Base-by-base conservation (phyloP, 2,888 invertebrate species). In the Alsophila aescularia region DNA sequence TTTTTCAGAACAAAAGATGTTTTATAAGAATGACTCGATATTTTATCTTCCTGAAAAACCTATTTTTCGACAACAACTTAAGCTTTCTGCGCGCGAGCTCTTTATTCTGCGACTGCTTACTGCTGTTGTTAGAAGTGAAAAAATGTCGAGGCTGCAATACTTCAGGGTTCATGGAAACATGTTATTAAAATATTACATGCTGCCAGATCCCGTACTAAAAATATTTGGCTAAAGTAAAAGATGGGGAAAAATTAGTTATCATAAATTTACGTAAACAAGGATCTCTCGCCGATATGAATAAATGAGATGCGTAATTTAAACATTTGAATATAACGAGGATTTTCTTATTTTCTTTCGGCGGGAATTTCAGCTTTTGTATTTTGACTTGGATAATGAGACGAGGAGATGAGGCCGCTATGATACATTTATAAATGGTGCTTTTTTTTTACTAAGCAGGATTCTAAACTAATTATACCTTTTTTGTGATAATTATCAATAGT, bases 221-320 rank as follows among this genome's bases (percentile, higher is more conserved):
- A 53, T 52, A 39, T 58, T 58, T 63, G 35, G 45, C 52, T 43
- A 53, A 54, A 60, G 48, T 49, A 56, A 52, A 56, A 60, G 62
- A 64, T 52, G 55, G 58, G 67, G 66, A 70, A 70, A 72, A 72
- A 69, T 66, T 67, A 64, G 67, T 72, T 72, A 72, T 63, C 75
- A 72, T 72, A 72, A 75, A 73, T 73, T 73, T 70, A 66, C 71
- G 57, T 66, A 65, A 67, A 72, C 65, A 70, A 60, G 65, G 66
- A 69, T 65, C 60, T 62, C 62, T 67, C 60, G 47, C 56, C 60
- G 55, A 67, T 67, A 68, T 72, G 73, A 69, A 71, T 70, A 67
- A 62, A 64, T 55, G 53, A 60, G 54, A 56, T 47, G 51, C 43
- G 53, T 60, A 58, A 56, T 63, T 57, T 53, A 56, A 54, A 55